Base-by-base conservation (phyloP, 2,888 invertebrate genomes). In the Drosophila birchii region DNA sequence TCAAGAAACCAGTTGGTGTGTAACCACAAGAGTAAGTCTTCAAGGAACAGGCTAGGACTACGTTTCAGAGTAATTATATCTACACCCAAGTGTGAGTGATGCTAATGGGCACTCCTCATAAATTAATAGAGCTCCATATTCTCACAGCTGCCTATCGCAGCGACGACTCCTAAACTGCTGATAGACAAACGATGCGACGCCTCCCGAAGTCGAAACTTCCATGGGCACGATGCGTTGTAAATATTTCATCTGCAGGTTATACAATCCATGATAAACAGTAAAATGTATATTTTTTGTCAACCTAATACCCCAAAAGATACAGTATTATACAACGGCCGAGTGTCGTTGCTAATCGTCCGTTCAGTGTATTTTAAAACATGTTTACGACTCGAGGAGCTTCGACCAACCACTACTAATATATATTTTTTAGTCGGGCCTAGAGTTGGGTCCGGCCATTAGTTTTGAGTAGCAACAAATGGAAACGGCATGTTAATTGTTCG, bases 401-500 rank as follows among this genome's bases (percentile, higher is more conserved):
- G 34, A 1, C 18, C 41, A 12, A 43, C 32, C 47, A 41, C 54
- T 12, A 32, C 44, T 23, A 23, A n/a, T n/a, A n/a, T 23, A 44
- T 44, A 26, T 44, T 41, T 36, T 54, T 12, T 34, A 32, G 56
- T n/a, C 18, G 38, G 18, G 49, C 43, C 57, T 49, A 41, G 55
- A 69, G 53, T 70, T 53, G 66, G 76, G 26, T 76, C 78, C 73
- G 51, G 68, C 70, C 70, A 78, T 81, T 80, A 80, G 78, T 45
- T 69, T 59, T 63, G 76, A 66, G 61, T 44, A 76, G 62, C 56
- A 51, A 49, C 73, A 68, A 86, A 83, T 85, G 79, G 73, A 74
- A 83, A 79, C 73, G 76, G 80, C 75, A 81, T 86, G 83, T 83
- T 84, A 84, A 83, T 82, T 83, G 83, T 82, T 61, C 68, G 63